These are phyloP conservation scores for Cygnus buccinator DNA, from an alignment of 2,113 vertebrate genomes.

Conservation along the genomic window DNA sequence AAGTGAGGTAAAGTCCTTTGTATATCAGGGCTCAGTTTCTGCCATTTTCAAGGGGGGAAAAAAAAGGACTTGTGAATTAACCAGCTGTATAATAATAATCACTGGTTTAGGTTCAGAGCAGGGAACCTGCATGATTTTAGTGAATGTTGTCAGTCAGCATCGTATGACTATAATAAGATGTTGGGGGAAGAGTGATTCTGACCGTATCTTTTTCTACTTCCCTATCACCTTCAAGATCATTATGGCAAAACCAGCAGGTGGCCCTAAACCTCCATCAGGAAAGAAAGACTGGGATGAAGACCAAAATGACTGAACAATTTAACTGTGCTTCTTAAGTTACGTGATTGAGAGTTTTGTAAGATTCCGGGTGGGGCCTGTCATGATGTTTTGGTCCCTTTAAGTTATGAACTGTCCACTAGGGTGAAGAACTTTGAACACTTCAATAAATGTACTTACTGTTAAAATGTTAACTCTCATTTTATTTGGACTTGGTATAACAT, in stretches of 20 bases:
- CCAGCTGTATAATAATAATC: neutral
- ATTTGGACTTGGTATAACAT: fast-evolving
- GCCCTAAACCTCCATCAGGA: conserved; percentile 92
- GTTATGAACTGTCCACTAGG: conserved; percentile 67
- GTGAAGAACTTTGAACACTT: neutral
- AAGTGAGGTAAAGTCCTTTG: neutral
- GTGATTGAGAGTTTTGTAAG: neutral
- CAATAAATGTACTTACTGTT: conserved; percentile 48
- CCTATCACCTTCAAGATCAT: conserved; percentile 84
- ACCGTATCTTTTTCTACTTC: neutral
- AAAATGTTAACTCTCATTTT: neutral
- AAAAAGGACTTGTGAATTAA: neutral
- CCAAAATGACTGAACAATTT: conserved; percentile 83
- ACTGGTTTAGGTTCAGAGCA: neutral
- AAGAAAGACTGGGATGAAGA: conserved; percentile 98
- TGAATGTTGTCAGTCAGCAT: neutral
- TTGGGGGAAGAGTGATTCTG: neutral
- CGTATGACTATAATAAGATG: neutral
- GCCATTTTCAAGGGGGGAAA: neutral
- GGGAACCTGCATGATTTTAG: neutral
- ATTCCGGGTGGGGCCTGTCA: neutral
- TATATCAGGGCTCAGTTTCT: neutral
- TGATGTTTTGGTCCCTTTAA: conserved; percentile 58
- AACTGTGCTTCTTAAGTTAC: neutral
- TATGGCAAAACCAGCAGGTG: conserved; percentile 97